Base-by-base conservation (phyloP, 2,113 vertebrate genomes). In the Phylloscopus trochiloides region DNA sequence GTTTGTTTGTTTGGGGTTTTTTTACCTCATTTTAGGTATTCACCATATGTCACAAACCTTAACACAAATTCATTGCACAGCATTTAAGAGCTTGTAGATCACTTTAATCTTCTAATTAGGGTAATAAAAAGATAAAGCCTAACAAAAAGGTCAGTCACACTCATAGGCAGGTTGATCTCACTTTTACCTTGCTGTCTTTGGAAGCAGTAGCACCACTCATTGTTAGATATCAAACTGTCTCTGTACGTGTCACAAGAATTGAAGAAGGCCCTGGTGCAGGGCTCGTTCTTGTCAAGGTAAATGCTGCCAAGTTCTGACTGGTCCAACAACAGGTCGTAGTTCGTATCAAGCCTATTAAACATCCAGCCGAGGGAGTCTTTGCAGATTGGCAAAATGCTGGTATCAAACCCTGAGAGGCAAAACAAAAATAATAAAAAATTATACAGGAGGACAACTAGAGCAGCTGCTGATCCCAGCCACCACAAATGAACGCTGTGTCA, bases 201-300 rank as follows among this genome's bases (percentile, higher is more conserved):
- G 97, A 99, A 99, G 96, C 99, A 99, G 59, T 99, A 99, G 97
- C 99, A 99, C 99, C 99, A 99, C 88, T 99, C 99, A 21, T 99
- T 99, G 97, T 99, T 99, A 95, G 98, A 99, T 97, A 99, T 98
- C 63, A 99, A 97, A 84, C 98, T 98, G 97, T 99, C 98, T 38
- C 95, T 97, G 86, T 99, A 99, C 1, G 98, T 98, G 94, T 99
- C 99, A 84, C 99, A 99, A 17, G 99, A 99, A 90, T 98, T 99
- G 98, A 99, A 99, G 98, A 99, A 99, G 0, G 98, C 98, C 47
- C 98, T 98, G 9, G 98, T 99, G 92, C 99, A 99, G 0, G 97
- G 98, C 70, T 99, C 99, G 7, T 99, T 99, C 96, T 98, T 98
- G 97, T 99, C 99, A 87, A 99, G 97, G 92, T 99, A 99, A 94